These are phyloP conservation scores for Pangasianodon hypophthalmus DNA, from an alignment of 2,113 vertebrate species.

Conservation along the genomic window DNA sequence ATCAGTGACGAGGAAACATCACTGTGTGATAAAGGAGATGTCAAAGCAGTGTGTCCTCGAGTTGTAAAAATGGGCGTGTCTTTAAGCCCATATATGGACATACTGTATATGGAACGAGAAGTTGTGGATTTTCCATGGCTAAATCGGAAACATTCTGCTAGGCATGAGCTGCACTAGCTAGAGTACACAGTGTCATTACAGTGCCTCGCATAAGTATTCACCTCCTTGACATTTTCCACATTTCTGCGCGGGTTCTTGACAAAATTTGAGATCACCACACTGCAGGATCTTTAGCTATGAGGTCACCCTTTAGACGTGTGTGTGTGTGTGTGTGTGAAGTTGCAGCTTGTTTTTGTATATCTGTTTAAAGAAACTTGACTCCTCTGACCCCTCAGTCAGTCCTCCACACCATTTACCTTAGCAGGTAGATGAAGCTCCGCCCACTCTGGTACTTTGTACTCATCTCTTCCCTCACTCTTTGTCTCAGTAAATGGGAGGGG, in stretches of 20 bases:
- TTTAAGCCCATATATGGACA: not conserved
- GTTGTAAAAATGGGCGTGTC: not conserved
- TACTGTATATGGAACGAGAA: not conserved
- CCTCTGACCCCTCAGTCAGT: not conserved
- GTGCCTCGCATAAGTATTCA: not conserved
- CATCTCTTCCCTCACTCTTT: not conserved
- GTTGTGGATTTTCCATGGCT: no score
- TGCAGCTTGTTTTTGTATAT: not conserved
- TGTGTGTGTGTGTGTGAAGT: slow-evolving; percentile 20
- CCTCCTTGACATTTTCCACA: not conserved
- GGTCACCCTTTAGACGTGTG: slow-evolving; percentile 21
- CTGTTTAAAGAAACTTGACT: slow-evolving; percentile 46
- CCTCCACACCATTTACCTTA: slow-evolving; percentile 5
- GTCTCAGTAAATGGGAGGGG: not conserved
- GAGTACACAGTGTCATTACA: not conserved
- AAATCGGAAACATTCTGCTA: not conserved
- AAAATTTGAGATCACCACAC: not conserved
- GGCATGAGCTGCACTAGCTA: not conserved
- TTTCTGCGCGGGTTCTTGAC: not conserved
- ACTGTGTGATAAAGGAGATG: no score
- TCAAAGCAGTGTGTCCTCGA: no score
- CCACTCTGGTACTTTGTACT: slow-evolving; percentile 2
- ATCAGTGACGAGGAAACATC: no score
- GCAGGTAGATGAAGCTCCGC: slow-evolving; percentile 25
- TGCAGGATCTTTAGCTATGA: slow-evolving; percentile 32